phyloP scores from a whole-genome alignment of 2,113 vertebrate species.

The Myiagra hebetior region DNA sequence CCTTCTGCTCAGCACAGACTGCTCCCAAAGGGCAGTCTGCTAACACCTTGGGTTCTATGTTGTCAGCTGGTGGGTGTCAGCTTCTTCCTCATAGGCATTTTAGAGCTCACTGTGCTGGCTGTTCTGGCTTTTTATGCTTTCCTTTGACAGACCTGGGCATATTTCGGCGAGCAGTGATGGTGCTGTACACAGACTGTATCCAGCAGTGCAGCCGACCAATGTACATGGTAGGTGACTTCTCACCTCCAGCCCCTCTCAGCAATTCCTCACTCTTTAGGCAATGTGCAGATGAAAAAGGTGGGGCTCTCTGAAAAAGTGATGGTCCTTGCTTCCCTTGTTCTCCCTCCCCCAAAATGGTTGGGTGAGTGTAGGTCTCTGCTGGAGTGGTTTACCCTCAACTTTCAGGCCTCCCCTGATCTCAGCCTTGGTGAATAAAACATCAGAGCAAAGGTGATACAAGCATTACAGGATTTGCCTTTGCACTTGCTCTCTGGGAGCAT shows the following conservation, averaged over 20 bases:
- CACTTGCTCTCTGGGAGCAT: neutral
- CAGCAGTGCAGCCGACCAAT: constrained; percentile 80
- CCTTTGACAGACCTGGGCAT: constrained; percentile 71
- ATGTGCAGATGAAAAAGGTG: neutral
- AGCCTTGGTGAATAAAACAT: neutral
- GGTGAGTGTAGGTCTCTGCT: neutral
- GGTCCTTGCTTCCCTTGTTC: neutral
- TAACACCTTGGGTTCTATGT: neutral
- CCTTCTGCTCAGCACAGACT: neutral
- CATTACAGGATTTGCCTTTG: neutral
- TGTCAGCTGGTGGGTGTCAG: neutral
- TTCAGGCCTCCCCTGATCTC: neutral
- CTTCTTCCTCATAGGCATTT: neutral
- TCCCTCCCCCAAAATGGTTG: neutral
- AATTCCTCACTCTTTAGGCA: neutral
- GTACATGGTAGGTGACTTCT: constrained; percentile 72
- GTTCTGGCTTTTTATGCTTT: neutral
- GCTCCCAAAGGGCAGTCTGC: neutral
- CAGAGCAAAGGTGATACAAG: neutral
- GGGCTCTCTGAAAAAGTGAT: neutral
- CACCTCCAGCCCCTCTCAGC: neutral
- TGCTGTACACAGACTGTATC: constrained; percentile 77
- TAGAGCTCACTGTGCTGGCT: neutral
- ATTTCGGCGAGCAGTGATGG: constrained; percentile 70
- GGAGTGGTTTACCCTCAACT: neutral